Percentiles rank a stretch among this genome's conserved stretches.
phyloP scores from a whole-genome alignment of 1,140 invertebrate species.

The Pogonomyrmex barbatus region DNA sequence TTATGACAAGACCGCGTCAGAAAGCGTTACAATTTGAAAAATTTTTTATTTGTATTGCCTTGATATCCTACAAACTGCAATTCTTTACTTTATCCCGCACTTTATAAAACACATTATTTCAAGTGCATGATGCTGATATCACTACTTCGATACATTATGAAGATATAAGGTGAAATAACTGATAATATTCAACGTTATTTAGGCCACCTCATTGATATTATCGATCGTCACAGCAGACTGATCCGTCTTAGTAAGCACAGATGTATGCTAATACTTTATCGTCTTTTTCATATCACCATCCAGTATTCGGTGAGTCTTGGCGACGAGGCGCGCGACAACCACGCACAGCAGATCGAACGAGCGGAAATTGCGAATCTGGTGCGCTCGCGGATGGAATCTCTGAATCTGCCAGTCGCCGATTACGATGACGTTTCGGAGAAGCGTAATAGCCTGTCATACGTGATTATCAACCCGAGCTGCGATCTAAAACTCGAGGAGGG shows the following conservation, averaged over 20 bases:
- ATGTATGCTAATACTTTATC: background rate
- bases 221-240: slow-evolving; percentile 10
- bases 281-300: slow-evolving; percentile 61
- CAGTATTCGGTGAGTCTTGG: slow-evolving; percentile 93
- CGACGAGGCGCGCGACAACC: slow-evolving; percentile 94
- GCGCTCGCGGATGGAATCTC: slow-evolving; percentile 96
- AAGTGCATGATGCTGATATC: background rate
- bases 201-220: slow-evolving; percentile 29
- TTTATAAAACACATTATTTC: slow-evolving; percentile 19
- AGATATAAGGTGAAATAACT: background rate
- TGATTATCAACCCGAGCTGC: slow-evolving; percentile 99
- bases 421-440: slow-evolving; percentile 98
- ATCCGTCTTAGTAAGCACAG: background rate
- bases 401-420: slow-evolving; percentile 95
- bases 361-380: slow-evolving; percentile 98
- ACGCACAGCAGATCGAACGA: slow-evolving; percentile 95
- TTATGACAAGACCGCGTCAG: background rate
- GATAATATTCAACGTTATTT: background rate
- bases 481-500: slow-evolving; percentile 98
- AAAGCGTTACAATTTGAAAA: background rate
- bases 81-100: slow-evolving; percentile 23
- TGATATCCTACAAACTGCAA: background rate
- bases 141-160: background rate
- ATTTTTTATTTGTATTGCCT: background rate
- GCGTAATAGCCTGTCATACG: slow-evolving; percentile 96